These are phyloP conservation scores for Aphaenogaster floridana DNA, from an alignment of 1,140 invertebrate genomes.

Conservation along the genomic window DNA sequence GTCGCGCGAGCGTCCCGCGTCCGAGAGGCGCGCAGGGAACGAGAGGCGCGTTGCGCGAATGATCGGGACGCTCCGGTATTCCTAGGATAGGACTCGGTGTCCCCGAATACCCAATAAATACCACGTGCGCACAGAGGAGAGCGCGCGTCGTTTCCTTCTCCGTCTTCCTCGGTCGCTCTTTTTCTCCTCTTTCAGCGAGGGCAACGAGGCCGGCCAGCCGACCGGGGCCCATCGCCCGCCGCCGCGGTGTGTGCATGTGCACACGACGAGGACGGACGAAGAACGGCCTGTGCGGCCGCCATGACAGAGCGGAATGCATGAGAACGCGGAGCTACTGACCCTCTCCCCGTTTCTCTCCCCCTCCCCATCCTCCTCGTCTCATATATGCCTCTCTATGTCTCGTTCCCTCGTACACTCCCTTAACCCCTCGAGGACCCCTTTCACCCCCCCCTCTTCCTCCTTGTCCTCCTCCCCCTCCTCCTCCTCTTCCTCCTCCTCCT, in stretches of 20 bases:
- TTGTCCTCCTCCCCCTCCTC: neutral
- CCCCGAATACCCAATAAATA: constrained; percentile 51
- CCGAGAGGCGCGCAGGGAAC: neutral
- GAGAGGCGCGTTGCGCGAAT: constrained; percentile 1
- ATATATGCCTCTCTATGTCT: constrained; percentile 61
- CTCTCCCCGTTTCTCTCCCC: constrained; percentile 64
- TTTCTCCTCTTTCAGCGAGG: constrained; percentile 54
- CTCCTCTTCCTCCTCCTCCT: constrained; percentile 3
- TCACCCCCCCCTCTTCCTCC: constrained; percentile 40
- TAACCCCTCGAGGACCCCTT: constrained; percentile 31
- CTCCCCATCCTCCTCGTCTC: neutral
- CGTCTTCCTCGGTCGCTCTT: constrained; percentile 40
- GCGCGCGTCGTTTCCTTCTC: constrained; percentile 39
- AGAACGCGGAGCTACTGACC: constrained; percentile 85
- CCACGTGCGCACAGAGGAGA: neutral
- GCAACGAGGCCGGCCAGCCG: constrained; percentile 67
- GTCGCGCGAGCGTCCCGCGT: neutral
- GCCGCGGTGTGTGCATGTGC: constrained; percentile 63
- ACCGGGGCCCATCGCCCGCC: constrained; percentile 58
- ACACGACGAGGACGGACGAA: constrained; percentile 75
- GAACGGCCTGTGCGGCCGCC: constrained; percentile 78
- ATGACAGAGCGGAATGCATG: constrained; percentile 86
- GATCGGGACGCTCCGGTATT: constrained; percentile 13
- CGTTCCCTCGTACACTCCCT: constrained; percentile 56
- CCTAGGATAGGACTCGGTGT: neutral